Conservation (phyloP, 2,797 vertebrate genomes). For the Vespertilio murinus region DNA sequence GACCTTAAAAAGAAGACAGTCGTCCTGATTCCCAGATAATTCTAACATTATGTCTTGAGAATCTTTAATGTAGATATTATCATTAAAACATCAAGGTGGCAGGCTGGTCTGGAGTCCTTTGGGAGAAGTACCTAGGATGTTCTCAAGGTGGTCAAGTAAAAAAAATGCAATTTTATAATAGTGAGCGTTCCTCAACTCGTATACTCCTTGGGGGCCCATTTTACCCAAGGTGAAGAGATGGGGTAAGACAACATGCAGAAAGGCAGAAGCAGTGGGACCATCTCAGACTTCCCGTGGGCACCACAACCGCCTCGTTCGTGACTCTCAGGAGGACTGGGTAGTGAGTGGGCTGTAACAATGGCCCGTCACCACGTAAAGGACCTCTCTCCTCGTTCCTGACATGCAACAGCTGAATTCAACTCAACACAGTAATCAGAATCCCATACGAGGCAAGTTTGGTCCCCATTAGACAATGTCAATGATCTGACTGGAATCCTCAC, state of each 20-base stretch:
- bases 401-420: background rate
- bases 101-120: background rate
- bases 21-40: background rate
- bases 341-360: background rate
- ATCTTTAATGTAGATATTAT: background rate
- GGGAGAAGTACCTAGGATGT: background rate
- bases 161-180: background rate
- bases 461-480: background rate
- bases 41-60: background rate
- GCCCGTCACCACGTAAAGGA: background rate
- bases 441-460: background rate
- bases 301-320: background rate
- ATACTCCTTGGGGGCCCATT: background rate
- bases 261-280: background rate
- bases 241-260: background rate
- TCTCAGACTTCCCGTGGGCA: background rate
- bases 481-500: background rate
- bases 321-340: background rate
- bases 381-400: rapidly evolving
- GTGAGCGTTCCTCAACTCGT: background rate
- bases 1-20: background rate
- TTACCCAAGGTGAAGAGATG: background rate
- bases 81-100: background rate
- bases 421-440: background rate
- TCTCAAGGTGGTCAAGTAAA: background rate